Conservation (phyloP, 2,888 invertebrate species). For the Scaptodrosophila latifasciaeformis region DNA sequence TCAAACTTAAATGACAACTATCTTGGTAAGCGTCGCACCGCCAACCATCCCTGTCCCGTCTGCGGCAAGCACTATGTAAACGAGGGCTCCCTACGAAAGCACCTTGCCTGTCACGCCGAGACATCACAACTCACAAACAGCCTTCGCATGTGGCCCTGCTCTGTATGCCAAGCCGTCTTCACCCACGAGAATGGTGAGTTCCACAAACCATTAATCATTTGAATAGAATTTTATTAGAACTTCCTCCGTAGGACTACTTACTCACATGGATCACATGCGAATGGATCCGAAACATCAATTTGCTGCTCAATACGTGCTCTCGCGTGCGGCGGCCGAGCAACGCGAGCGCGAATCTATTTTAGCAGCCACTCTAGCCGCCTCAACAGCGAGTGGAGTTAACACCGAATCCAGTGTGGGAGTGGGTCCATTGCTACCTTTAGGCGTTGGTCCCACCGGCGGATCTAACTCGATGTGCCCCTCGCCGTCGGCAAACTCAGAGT, state of each 20-base stretch:
- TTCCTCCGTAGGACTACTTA: conserved; percentile 83
- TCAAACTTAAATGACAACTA: conserved; percentile 80
- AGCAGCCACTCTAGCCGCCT: conserved; percentile 80
- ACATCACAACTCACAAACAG: conserved; percentile 90
- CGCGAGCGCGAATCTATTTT: conserved; percentile 87
- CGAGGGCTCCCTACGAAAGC: conserved; percentile 93
- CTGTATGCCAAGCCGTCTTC: conserved; percentile 95
- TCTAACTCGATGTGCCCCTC: conserved; percentile 85
- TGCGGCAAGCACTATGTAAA: conserved; percentile 97
- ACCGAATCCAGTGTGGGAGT: background rate
- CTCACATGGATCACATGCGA: conserved; percentile 97
- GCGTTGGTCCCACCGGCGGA: conserved; percentile 61
- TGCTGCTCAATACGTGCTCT: conserved; percentile 94
- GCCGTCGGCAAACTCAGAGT: conserved; percentile 90
- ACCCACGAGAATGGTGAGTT: conserved; percentile 93
- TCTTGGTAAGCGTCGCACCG: conserved; percentile 94
- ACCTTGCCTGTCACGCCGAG: conserved; percentile 94
- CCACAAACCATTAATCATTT: conserved; percentile 8
- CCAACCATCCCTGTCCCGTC: conserved; percentile 95
- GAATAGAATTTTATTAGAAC: conserved; percentile 21
- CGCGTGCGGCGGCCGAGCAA: conserved; percentile 77
- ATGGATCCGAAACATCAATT: conserved; percentile 98
- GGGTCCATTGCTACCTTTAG: conserved; percentile 38
- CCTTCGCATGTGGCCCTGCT: conserved; percentile 96
- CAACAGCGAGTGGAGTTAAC: conserved; percentile 77